Percentiles rank a stretch among this genome's conserved stretches.
These are phyloP conservation scores for Somateria mollissima DNA, from an alignment of 2,797 vertebrate genomes.

Conservation along the genomic window DNA sequence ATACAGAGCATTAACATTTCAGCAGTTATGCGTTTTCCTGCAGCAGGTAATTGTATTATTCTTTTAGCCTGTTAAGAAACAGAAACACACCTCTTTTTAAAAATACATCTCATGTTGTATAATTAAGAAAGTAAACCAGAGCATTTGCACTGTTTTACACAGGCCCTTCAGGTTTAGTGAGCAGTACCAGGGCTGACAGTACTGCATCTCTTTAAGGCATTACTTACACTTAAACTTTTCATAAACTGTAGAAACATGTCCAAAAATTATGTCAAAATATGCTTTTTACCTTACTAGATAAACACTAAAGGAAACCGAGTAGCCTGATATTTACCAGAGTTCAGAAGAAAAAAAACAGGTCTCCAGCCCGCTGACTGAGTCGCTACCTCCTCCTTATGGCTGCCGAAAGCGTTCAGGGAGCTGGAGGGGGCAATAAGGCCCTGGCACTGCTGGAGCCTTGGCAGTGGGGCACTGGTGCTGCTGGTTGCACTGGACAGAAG, in stretches of 20 bases:
- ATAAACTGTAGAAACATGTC: not conserved
- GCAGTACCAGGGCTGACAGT: not conserved
- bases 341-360: not conserved
- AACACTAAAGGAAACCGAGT: not conserved
- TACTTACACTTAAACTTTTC: not conserved
- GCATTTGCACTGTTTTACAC: not conserved
- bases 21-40: not conserved
- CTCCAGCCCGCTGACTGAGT: not conserved
- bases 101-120: fast-evolving
- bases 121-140: not conserved
- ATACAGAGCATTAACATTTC: not conserved
- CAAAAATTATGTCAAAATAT: not conserved
- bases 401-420: not conserved
- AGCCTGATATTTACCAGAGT: not conserved
- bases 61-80: not conserved
- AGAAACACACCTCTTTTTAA: not conserved
- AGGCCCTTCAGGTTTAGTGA: not conserved
- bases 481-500: not conserved
- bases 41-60: not conserved
- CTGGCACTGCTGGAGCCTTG: fast-evolving
- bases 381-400: no score
- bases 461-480: fast-evolving
- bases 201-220: not conserved
- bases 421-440: not conserved
- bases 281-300: not conserved